These are phyloP conservation scores for Bombus vancouverensis DNA, from an alignment of 1,140 invertebrate species.

Conservation along the genomic window DNA sequence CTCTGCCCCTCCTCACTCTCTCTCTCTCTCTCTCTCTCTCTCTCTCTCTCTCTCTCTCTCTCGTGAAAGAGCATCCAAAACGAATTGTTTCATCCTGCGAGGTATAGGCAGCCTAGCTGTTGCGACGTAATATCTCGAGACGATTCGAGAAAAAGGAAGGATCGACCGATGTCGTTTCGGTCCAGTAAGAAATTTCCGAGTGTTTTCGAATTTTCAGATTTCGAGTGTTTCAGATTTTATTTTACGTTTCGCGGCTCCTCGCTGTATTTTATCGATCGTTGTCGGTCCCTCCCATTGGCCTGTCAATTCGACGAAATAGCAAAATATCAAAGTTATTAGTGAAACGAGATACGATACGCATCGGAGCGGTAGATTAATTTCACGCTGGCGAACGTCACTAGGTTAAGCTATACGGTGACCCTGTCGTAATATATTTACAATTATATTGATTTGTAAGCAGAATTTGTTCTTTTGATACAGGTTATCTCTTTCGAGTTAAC, in stretches of 20 bases:
- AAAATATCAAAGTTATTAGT: neutral
- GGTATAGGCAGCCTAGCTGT: neutral
- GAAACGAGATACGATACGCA: neutral
- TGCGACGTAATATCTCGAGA: neutral
- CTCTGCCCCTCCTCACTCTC: no score
- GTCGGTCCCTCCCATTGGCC: neutral
- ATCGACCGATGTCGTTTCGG: neutral
- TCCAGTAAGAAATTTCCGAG: neutral
- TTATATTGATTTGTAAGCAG: neutral
- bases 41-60: slow-evolving; percentile 16
- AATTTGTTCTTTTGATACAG: neutral
- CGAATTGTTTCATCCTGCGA: slow-evolving; percentile 46
- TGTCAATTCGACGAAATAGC: neutral
- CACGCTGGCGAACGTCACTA: neutral
- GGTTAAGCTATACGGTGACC: neutral
- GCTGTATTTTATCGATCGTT: neutral
- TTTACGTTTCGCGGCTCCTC: neutral
- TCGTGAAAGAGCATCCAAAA: slow-evolving; percentile 56
- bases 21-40: fast-evolving
- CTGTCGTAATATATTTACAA: neutral
- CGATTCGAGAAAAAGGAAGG: neutral
- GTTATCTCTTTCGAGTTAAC: neutral
- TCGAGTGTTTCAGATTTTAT: neutral
- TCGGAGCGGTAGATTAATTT: neutral
- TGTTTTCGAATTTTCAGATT: no score